phyloP scores from a whole-genome alignment of 92 coral and sea anemone genomes.

The Phenganax stokvisi region DNA sequence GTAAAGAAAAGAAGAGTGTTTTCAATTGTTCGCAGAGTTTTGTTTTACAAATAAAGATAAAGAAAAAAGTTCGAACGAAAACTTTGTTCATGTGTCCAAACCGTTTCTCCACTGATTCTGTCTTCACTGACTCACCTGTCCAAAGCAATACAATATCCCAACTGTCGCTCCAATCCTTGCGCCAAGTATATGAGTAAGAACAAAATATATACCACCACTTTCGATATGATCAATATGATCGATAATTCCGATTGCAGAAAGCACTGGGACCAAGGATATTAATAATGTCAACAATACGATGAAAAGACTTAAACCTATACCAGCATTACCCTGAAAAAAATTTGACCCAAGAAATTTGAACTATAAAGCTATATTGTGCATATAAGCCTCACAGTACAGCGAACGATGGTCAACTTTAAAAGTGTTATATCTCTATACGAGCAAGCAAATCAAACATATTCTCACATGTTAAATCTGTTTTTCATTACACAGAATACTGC shows the following conservation, averaged over 20 bases:
- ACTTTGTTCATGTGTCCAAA: too few species aligned
- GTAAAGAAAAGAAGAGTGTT: background rate
- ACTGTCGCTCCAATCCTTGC: constrained; percentile 90
- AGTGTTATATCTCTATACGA: too few species aligned
- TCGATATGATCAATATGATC: constrained; percentile 87
- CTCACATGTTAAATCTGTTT: too few species aligned
- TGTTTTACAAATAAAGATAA: background rate
- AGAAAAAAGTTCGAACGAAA: background rate
- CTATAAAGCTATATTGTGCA: background rate
- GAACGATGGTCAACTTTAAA: too few species aligned
- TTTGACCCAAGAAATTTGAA: background rate
- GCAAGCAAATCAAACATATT: too few species aligned
- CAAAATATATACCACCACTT: constrained; percentile 91
- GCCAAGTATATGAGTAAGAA: constrained; percentile 87
- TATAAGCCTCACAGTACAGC: too few species aligned
- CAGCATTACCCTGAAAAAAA: constrained; percentile 89
- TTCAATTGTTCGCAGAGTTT: too few species aligned
- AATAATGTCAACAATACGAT: constrained; percentile 78
- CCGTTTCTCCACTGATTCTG: too few species aligned
- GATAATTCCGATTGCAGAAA: constrained; percentile 94
- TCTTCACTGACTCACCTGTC: constrained; percentile 58
- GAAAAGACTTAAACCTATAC: constrained; percentile 81
- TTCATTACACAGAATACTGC: too few species aligned
- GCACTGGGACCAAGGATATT: constrained; percentile 86
- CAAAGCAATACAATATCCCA: constrained; percentile 79